These are phyloP conservation scores for Drosophila navojoa DNA, from an alignment of 1,140 invertebrate genomes.

Conservation along the genomic window DNA sequence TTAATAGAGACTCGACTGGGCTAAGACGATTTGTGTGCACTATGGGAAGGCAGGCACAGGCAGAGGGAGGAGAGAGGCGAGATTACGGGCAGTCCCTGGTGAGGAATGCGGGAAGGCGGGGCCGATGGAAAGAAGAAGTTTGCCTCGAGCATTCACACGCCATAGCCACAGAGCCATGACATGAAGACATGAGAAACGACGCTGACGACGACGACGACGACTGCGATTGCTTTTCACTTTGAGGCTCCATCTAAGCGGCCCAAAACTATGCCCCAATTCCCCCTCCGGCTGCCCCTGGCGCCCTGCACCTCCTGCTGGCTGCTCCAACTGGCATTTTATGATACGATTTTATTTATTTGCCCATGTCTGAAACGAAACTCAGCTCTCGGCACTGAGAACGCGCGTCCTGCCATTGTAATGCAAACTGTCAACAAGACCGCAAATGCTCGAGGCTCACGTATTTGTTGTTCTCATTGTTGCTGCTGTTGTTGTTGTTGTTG, in stretches of 20 bases:
- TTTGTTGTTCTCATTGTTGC: conserved; percentile 44
- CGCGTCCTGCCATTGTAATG: conserved; percentile 75
- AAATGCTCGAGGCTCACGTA: conserved; percentile 54
- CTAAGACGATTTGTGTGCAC: conserved; percentile 65
- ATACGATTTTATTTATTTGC: conserved; percentile 79
- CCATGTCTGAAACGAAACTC: conserved; percentile 40
- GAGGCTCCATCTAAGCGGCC: conserved; percentile 30
- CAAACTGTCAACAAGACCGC: conserved; percentile 76
- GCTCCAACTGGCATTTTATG: conserved; percentile 62
- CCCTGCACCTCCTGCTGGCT: conserved; percentile 14
- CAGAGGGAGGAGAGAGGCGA: neutral
- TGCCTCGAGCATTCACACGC: conserved; percentile 74
- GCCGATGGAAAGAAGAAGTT: conserved; percentile 38
- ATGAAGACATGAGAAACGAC: conserved; percentile 57
- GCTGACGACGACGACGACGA: conserved; percentile 26
- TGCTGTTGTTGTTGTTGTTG: conserved; percentile 25
- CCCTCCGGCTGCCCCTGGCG: conserved; percentile 1
- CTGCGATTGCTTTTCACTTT: conserved; percentile 76
- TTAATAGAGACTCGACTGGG: conserved; percentile 68
- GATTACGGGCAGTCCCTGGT: neutral
- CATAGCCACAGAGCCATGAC: conserved; percentile 71
- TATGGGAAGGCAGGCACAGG: conserved; percentile 1
- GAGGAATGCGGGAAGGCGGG: neutral
- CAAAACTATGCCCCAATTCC: conserved; percentile 2
- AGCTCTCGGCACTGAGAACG: conserved; percentile 49